Conservation (phyloP, 2,888 invertebrate genomes). For the Hymenopus coronatus region DNA sequence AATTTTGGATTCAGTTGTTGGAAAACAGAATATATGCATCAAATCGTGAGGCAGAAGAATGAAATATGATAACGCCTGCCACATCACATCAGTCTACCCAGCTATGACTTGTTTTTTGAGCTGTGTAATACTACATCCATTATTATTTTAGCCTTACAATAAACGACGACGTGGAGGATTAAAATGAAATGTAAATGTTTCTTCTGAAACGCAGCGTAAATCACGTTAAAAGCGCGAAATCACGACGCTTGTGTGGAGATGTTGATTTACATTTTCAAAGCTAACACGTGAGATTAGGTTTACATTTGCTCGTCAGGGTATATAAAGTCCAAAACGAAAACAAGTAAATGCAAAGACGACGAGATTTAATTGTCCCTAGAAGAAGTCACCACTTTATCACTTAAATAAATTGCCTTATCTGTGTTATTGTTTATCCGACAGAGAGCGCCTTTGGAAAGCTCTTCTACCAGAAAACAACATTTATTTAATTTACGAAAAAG, state of each 20-base stretch:
- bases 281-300: background rate
- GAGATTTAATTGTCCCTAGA: background rate
- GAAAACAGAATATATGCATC: too few relatives aligned
- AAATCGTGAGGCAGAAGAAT: background rate
- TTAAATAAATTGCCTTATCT: constrained; percentile 3
- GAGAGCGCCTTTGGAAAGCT: background rate
- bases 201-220: background rate
- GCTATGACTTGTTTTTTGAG: background rate
- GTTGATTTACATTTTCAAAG: background rate
- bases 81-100: too few relatives aligned
- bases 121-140: background rate
- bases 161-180: background rate
- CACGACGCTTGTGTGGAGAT: background rate
- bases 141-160: background rate
- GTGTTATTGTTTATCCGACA: background rate
- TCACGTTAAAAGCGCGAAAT: background rate
- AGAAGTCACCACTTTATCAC: background rate
- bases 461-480: background rate
- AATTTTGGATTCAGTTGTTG: too few relatives aligned
- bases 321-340: background rate
- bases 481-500: constrained; percentile 18
- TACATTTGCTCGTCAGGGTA: background rate
- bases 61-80: too few relatives aligned
- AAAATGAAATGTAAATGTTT: background rate
- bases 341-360: background rate